A percentile compares a stretch with the other conserved stretches of the same genome.
Conservation (phyloP, 2,113 vertebrate genomes). For the Miniopterus natalensis region DNA sequence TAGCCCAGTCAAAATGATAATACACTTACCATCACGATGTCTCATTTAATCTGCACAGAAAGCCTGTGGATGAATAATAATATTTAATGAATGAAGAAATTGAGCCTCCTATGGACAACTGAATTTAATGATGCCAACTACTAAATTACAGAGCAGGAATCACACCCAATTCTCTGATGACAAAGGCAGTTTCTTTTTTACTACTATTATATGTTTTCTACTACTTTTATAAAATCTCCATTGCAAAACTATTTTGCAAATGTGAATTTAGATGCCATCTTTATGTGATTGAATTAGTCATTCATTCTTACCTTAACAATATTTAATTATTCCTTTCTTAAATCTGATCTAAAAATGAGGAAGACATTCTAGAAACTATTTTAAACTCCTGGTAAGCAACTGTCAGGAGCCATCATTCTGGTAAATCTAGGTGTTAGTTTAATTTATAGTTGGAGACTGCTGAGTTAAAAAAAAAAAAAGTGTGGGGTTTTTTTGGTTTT, state of each 20-base stretch:
- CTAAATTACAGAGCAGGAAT: constrained; percentile 19
- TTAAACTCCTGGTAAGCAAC: not conserved
- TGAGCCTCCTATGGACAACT: not conserved
- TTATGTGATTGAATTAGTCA: not conserved
- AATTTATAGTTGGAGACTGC: not conserved
- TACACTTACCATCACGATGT: not conserved
- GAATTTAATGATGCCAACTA: not conserved
- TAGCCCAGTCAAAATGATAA: not conserved
- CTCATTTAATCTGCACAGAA: not conserved
- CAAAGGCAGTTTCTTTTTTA: not conserved
- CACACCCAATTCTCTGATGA: not conserved
- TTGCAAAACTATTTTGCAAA: not conserved
- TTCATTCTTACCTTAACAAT: not conserved
- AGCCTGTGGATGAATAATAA: not conserved
- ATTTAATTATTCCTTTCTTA: not conserved
- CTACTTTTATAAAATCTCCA: not conserved
- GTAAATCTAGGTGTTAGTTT: not conserved
- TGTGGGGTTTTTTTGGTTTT: no score
- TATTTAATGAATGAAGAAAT: constrained; percentile 47
- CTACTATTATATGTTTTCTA: not conserved
- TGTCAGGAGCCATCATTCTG: not conserved
- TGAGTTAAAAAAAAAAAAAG: not conserved
- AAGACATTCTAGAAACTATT: not conserved
- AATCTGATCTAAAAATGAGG: constrained; percentile 5
- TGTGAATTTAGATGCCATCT: not conserved